These are phyloP conservation scores for Ormia ochracea DNA, from an alignment of 2,888 invertebrate genomes.

Conservation along the genomic window DNA sequence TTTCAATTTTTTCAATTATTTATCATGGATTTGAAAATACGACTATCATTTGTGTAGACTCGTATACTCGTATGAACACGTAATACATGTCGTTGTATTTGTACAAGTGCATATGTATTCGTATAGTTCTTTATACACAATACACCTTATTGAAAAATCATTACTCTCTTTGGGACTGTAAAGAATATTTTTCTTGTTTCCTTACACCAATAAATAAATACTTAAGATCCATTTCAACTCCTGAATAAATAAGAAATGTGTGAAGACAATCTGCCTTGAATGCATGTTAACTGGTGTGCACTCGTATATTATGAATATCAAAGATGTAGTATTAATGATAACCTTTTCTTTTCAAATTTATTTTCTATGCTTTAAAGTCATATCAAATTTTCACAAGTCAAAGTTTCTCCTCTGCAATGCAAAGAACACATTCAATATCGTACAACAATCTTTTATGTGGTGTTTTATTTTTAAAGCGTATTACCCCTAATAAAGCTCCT, in stretches of 20 bases:
- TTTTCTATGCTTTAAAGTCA: slow-evolving; percentile 40
- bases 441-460: neutral
- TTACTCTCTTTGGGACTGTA: slow-evolving; percentile 55
- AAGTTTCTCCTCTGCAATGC: slow-evolving; percentile 23
- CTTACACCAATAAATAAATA: neutral
- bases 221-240: neutral
- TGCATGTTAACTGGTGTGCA: neutral
- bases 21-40: too few species aligned
- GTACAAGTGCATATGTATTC: too few species aligned
- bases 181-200: slow-evolving; percentile 43
- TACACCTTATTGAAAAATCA: slow-evolving; percentile 61
- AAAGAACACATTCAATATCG: neutral
- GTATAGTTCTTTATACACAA: slow-evolving; percentile 35
- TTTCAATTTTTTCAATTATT: too few species aligned
- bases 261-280: neutral
- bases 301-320: slow-evolving; percentile 57
- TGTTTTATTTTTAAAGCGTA: slow-evolving; percentile 14
- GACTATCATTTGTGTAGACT: too few species aligned
- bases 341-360: slow-evolving; percentile 48
- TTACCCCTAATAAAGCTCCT: slow-evolving; percentile 40
- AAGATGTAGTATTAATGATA: slow-evolving; percentile 61
- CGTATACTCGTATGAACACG: too few species aligned
- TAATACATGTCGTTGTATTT: too few species aligned
- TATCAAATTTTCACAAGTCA: slow-evolving; percentile 50
- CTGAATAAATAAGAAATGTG: slow-evolving; percentile 7